Conservation (phyloP, 2,797 vertebrate genomes). For the Chiloscyllium punctatum region DNA sequence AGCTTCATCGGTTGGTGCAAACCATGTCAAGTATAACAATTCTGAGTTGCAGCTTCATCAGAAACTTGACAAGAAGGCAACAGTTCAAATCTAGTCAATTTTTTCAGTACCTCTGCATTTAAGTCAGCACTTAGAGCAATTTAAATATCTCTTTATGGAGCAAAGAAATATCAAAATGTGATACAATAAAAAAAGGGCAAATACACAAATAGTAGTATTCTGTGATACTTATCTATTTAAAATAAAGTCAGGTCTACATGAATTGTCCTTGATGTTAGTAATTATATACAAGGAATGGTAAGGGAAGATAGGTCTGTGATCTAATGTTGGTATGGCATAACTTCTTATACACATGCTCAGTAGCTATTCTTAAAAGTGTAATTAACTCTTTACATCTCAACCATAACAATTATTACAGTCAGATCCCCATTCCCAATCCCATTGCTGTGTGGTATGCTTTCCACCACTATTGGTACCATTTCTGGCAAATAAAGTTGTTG, state of each 20-base stretch:
- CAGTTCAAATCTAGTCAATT: neutral
- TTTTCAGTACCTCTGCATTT: too few relatives aligned
- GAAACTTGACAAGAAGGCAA: neutral
- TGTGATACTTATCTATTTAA: neutral
- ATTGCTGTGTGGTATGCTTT: neutral
- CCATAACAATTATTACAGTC: neutral
- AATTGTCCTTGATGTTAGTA: too few relatives aligned
- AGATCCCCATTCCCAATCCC: neutral
- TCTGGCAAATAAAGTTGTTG: neutral
- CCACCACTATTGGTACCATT: too few relatives aligned
- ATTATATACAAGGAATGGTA: too few relatives aligned
- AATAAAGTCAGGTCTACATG: too few relatives aligned
- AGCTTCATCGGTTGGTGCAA: neutral
- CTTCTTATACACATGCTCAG: too few relatives aligned
- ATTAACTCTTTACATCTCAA: too few relatives aligned
- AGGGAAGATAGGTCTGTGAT: too few relatives aligned
- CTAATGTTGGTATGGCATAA: too few relatives aligned
- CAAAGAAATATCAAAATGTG: neutral
- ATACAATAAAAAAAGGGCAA: neutral
- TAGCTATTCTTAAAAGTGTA: too few relatives aligned
- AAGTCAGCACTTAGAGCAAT: neutral
- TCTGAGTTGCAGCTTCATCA: neutral
- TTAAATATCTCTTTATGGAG: neutral
- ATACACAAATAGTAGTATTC: neutral
- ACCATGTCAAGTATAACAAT: too few relatives aligned